Conservation (phyloP, 2,888 invertebrate genomes). For the Myopa testacea region DNA sequence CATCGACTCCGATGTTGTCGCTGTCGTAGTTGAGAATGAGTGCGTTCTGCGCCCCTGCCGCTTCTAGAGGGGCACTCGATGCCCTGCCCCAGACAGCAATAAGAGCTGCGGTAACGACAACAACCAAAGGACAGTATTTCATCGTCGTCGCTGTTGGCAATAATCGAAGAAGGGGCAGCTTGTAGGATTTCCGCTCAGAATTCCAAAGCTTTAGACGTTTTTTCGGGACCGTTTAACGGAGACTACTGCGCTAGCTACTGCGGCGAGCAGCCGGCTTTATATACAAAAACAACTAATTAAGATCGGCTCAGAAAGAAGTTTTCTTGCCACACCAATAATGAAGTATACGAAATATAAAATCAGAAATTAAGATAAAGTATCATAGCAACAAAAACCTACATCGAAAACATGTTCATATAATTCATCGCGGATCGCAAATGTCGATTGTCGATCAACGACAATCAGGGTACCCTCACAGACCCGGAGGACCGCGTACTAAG, state of each 20-base stretch:
- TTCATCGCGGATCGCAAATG: not conserved
- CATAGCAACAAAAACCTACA: not conserved
- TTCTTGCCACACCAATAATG: slow-evolving; percentile 37
- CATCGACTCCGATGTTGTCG: slow-evolving; percentile 66
- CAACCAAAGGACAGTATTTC: not conserved
- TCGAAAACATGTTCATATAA: slow-evolving; percentile 18
- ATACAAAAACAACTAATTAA: slow-evolving; percentile 46
- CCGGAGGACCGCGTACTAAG: not conserved
- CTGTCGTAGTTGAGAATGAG: slow-evolving; percentile 73
- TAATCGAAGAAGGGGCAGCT: not conserved
- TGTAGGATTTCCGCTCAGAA: slow-evolving; percentile 30
- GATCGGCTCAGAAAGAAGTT: slow-evolving; percentile 44
- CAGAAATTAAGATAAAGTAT: not conserved
- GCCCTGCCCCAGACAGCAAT: slow-evolving; percentile 44
- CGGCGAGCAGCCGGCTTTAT: slow-evolving; percentile 49
- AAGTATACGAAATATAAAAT: slow-evolving; percentile 7
- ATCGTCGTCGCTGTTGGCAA: not conserved
- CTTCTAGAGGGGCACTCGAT: slow-evolving; percentile 57
- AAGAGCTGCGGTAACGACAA: slow-evolving; percentile 17
- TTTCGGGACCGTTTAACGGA: slow-evolving; percentile 39
- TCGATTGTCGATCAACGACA: slow-evolving; percentile 36
- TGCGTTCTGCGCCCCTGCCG: slow-evolving; percentile 69
- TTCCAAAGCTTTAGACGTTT: slow-evolving; percentile 24
- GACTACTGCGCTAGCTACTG: slow-evolving; percentile 43
- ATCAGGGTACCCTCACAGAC: not conserved